Evolutionary conservation across 2,113 vertebrate genomes (phyloP), one percentile per base, ranked within the genome.

Genomic region (Varanus salvator): DNA sequence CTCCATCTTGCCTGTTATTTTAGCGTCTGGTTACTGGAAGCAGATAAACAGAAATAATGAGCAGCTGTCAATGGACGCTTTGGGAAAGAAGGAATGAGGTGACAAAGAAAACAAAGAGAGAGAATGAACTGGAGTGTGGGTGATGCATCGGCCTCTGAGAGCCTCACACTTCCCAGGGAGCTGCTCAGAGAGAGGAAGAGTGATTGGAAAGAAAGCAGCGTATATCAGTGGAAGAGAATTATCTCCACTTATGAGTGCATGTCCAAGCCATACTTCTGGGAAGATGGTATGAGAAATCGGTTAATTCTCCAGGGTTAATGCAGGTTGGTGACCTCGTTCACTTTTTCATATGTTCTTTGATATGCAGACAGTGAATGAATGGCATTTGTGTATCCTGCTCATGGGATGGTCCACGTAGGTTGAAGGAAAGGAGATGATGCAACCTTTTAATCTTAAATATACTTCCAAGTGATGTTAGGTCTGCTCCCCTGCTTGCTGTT

Each of bases 41-140:
- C 21, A 93, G 94, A 92, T 90, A 90, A 93, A 94, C 92, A 85
- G 84, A 88, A 82, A 64, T 90, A 93, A 94, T 80, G 88, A 93
- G 82, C 54, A 90, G 57, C 34, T 90, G 91, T 80, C 83, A 91
- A 69, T 80, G 34, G 27, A 83, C 87, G 72, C 29, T 69, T 90
- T 93, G 82, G 66, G 84, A 64, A 90, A 88, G 38, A 66, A 87
- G 76, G 80, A 84, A 91, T 92, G 76, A 84, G 81, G 88, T 94
- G 93, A 84, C 80, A 89, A 83, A 72, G 52, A 57, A 68, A 89
- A 88, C 68, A 88, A 68, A 90, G 66, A 54, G 80, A 84, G 78
- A 38, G 75, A 93, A 92, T 86, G 72, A 94, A 68, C 12, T 83
- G 91, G 50, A 81, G 31, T 75, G 25, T 4, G 2, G 48, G 75